Evolutionary conservation across 2,888 invertebrate species (phyloP).

Genomic region (Ceramica pisi): DNA sequence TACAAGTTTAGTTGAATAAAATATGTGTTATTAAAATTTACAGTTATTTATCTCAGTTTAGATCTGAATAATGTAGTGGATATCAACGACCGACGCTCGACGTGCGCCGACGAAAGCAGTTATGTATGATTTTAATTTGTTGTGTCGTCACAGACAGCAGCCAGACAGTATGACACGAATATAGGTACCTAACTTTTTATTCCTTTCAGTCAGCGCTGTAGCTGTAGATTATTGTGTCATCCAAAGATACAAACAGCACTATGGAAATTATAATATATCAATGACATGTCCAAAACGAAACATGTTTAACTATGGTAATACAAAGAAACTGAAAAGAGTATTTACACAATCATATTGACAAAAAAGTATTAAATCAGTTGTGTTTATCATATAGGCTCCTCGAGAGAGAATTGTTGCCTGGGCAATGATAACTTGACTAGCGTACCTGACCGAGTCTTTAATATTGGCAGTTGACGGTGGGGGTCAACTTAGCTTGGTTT

Average conservation of each 20-base stretch:
- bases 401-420: no score
- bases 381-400: no score
- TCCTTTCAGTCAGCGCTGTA: background rate
- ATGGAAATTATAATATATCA: no score
- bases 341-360: no score
- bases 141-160: background rate
- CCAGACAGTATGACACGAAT: background rate
- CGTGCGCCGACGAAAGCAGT: slow-evolving; percentile 18
- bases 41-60: slow-evolving; percentile 28
- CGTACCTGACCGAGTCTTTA: no score
- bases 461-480: no score
- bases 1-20: slow-evolving; percentile 22
- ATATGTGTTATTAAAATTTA: slow-evolving; percentile 12
- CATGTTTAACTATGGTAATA: no score
- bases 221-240: background rate
- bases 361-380: no score
- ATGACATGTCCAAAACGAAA: no score
- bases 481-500: no score
- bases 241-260: background rate
- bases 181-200: background rate
- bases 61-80: slow-evolving; percentile 22
- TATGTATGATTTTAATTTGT: slow-evolving; percentile 9
- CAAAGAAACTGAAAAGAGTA: no score
- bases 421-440: no score
- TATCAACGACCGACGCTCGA: background rate